A percentile compares a stretch with the other conserved stretches of the same genome.
Conservation (phyloP, 2,797 vertebrate species). For the Intellagama lesueurii region DNA sequence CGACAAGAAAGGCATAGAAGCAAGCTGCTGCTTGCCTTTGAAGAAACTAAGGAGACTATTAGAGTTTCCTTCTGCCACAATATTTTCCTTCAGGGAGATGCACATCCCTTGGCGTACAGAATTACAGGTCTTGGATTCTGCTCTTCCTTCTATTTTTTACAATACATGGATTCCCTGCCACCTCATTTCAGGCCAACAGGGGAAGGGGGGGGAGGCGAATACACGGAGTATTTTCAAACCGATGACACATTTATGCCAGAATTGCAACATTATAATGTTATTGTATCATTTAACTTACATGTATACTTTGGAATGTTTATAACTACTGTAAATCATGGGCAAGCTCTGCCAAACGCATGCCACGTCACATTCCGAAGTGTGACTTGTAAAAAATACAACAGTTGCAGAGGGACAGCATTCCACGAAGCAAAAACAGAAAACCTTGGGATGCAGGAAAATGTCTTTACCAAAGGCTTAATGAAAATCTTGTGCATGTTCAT, state of each 20-base stretch:
- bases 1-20: conserved; percentile 47
- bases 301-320: conserved; percentile 82
- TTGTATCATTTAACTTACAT: conserved; percentile 78
- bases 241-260: conserved; percentile 77
- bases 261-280: conserved; percentile 77
- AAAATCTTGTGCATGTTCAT: neutral
- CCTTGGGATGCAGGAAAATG: neutral
- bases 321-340: conserved; percentile 78
- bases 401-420: conserved; percentile 67
- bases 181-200: conserved; percentile 54
- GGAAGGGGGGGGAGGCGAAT: conserved; percentile 34
- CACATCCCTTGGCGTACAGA: conserved; percentile 20
- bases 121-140: conserved; percentile 21
- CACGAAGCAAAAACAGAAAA: neutral
- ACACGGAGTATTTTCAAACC: conserved; percentile 62
- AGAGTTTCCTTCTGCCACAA: conserved; percentile 29
- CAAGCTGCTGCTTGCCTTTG: conserved; percentile 47
- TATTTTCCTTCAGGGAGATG: conserved; percentile 41
- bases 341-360: conserved; percentile 66
- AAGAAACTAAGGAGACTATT: conserved; percentile 36
- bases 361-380: conserved; percentile 72
- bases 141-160: conserved; percentile 49
- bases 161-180: conserved; percentile 53
- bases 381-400: conserved; percentile 77
- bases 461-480: neutral